Evolutionary conservation across 2,797 vertebrate genomes (phyloP).

Genomic region (Arctocebus calabarensis): DNA sequence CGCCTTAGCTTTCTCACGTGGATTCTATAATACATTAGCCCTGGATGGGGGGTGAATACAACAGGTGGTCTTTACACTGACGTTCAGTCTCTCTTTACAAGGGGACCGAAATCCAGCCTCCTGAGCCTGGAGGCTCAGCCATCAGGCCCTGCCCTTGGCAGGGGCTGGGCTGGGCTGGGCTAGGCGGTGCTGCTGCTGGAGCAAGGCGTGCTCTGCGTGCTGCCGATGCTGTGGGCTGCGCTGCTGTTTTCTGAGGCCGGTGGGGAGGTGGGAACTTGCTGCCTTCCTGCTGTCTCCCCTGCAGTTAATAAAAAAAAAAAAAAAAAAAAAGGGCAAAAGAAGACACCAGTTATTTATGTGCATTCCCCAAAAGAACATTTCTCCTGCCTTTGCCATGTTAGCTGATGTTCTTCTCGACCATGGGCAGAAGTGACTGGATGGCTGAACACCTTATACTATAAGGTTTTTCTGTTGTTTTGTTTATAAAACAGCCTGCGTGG

Average conservation of each 20-base stretch:
- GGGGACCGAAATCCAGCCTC: constrained; percentile 82
- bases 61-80: constrained; percentile 72
- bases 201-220: constrained; percentile 98
- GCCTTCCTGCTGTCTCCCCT: constrained; percentile 91
- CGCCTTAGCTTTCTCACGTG: constrained; percentile 87
- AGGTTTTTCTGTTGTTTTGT: background rate
- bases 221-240: constrained; percentile 96
- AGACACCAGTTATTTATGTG: background rate
- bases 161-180: constrained; percentile 61
- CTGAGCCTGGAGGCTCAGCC: constrained; percentile 73
- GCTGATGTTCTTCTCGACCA: background rate
- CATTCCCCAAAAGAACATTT: background rate
- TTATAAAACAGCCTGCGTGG: background rate
- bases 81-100: constrained; percentile 74
- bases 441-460: background rate
- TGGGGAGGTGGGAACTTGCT: constrained; percentile 91
- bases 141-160: constrained; percentile 52
- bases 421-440: background rate
- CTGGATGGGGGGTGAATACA: constrained; percentile 65
- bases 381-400: background rate
- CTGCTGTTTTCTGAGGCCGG: constrained; percentile 97
- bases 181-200: constrained; percentile 97
- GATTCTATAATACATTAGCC: constrained; percentile 71
- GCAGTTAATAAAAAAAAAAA: constrained; percentile 63
- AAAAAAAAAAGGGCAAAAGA: background rate